phyloP scores from a whole-genome alignment of 2,888 invertebrate genomes.

The Dryocosmus kuriphilus region DNA sequence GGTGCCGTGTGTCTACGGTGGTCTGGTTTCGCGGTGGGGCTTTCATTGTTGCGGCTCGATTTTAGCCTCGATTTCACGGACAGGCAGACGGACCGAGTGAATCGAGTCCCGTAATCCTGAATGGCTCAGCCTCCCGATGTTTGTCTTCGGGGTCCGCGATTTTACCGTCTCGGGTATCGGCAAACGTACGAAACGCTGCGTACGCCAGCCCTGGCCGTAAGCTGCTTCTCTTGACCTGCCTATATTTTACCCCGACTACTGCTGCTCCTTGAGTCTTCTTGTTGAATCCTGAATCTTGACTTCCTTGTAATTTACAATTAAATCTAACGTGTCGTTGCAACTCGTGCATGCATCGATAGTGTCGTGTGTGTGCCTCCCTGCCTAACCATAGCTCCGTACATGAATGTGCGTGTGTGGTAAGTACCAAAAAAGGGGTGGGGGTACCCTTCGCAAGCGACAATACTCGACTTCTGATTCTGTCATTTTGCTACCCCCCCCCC shows the following conservation, averaged over 20 bases:
- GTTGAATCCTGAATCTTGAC: not conserved
- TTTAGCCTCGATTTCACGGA: slow-evolving; percentile 40
- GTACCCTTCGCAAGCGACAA: slow-evolving; percentile 39
- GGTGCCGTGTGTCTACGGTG: slow-evolving; percentile 40
- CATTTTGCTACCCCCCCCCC: slow-evolving; percentile 21
- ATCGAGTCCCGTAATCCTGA: slow-evolving; percentile 61
- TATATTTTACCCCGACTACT: not conserved
- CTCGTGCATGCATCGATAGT: slow-evolving; percentile 37
- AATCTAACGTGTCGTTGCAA: slow-evolving; percentile 2
- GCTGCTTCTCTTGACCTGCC: slow-evolving; percentile 13
- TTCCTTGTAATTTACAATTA: slow-evolving; percentile 3
- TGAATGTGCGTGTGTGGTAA: slow-evolving; percentile 43
- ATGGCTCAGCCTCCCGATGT: slow-evolving; percentile 69
- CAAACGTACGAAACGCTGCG: slow-evolving; percentile 40
- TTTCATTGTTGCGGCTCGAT: slow-evolving; percentile 30
- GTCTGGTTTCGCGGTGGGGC: slow-evolving; percentile 42
- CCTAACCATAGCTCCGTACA: slow-evolving; percentile 38
- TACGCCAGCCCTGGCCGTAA: slow-evolving; percentile 37
- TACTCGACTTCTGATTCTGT: slow-evolving; percentile 37
- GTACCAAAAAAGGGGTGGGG: slow-evolving; percentile 45
- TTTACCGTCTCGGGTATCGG: slow-evolving; percentile 58
- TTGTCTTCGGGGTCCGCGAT: slow-evolving; percentile 58
- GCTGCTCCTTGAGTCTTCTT: not conserved
- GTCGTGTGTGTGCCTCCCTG: slow-evolving; percentile 42
- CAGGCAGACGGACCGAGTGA: slow-evolving; percentile 31